Conservation (phyloP, 2,113 vertebrate species). For the Pollimyrus isidori region DNA sequence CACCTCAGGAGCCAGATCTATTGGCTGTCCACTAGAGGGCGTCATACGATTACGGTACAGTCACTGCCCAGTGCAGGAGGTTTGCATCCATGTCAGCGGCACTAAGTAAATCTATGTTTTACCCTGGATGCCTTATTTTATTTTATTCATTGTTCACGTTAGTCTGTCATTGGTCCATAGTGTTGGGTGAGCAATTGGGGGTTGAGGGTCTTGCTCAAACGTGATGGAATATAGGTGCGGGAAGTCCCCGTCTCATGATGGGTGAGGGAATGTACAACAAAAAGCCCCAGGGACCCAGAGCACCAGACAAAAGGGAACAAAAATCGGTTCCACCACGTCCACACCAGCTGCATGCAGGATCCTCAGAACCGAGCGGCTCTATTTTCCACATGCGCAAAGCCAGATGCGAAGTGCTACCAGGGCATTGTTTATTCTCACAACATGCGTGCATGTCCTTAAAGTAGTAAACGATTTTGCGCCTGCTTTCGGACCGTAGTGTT, state of each 20-base stretch:
- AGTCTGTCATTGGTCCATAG: not conserved
- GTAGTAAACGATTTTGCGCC: no score
- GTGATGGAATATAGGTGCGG: not conserved
- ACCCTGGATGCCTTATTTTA: not conserved
- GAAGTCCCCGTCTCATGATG: not conserved
- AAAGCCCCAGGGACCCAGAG: not conserved
- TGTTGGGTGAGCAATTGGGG: not conserved
- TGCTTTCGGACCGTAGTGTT: no score
- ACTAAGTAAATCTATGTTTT: not conserved
- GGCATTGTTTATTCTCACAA: no score
- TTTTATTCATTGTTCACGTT: not conserved
- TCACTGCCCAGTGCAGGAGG: not conserved
- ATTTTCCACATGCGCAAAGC: no score
- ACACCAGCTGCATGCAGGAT: not conserved
- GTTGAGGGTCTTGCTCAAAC: not conserved
- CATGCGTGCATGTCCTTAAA: no score
- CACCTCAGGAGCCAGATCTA: not conserved
- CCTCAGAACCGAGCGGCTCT: not conserved
- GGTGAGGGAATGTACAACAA: not conserved
- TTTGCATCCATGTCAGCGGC: not conserved
- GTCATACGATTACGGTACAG: not conserved
- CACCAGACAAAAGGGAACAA: not conserved
- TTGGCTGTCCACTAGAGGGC: not conserved
- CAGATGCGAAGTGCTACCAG: no score
- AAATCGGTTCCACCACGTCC: not conserved